Evolutionary conservation across 2,888 invertebrate species (phyloP).

Genomic region (Smittia aterrima): DNA sequence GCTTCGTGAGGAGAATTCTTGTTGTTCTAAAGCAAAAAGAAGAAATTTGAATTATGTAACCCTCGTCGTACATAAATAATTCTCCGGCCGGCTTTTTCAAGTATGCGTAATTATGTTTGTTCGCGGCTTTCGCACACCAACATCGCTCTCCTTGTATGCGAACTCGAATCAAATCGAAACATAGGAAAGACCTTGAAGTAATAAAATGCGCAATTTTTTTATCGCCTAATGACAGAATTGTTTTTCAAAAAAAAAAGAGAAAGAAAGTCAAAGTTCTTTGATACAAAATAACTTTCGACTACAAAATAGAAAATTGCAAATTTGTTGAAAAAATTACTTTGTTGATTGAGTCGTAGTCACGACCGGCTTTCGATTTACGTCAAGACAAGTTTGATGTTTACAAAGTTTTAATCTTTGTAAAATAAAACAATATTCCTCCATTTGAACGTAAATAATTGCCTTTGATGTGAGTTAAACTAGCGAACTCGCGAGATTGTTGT

Average conservation of each 20-base stretch:
- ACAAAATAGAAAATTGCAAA: too few species aligned
- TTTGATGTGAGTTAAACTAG: too few species aligned
- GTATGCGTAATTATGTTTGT: constrained; percentile 1
- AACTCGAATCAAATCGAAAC: neutral
- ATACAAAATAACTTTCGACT: neutral
- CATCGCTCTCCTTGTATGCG: neutral
- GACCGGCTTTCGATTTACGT: too few species aligned
- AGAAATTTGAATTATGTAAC: neutral
- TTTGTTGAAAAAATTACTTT: too few species aligned
- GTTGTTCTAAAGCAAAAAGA: neutral
- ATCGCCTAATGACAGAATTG: constrained; percentile 4
- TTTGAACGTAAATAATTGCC: too few species aligned
- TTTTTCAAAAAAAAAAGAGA: neutral
- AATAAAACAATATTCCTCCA: too few species aligned
- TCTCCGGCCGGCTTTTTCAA: constrained; percentile 33
- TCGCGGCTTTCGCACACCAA: neutral
- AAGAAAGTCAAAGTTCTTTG: neutral
- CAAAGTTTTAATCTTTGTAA: too few species aligned
- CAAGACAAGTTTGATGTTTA: too few species aligned
- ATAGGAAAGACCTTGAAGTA: constrained; percentile 38
- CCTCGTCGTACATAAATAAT: neutral
- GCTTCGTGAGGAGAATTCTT: too few species aligned
- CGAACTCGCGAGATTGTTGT: too few species aligned
- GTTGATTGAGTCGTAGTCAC: too few species aligned
- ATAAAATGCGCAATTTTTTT: constrained; percentile 39